Evolutionary conservation across 2,888 invertebrate species (phyloP), one percentile per base, ranked within the genome.

Genomic region (Tachina lurida): DNA sequence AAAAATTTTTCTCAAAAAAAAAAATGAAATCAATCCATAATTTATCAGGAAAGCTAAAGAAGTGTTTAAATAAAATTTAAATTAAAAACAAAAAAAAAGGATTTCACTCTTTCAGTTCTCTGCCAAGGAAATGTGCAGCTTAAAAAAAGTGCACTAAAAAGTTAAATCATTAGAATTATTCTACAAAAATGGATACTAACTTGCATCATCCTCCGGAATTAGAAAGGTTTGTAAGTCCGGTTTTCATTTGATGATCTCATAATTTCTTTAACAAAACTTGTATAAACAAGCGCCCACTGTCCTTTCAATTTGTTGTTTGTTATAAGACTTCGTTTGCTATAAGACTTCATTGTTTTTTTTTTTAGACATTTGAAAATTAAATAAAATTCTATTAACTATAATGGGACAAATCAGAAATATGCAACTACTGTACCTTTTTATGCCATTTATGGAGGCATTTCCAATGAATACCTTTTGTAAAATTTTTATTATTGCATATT

Each of bases 181-280:
- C 17, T 1, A 62, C 19, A 65, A 86, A 77, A 43, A 86, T 86
- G 86, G 86, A 86, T 86, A 75, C 43, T 10, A 86, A 80, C 71
- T 67, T 79, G 68, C 83, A 86, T 63, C 79, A 79, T 83, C 71
- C 79, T 31, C 82, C 83, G 19, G 79, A 76, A 73, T 80, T 86
- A 76, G 86, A 86, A 86, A 86, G 86, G 86, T 83, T 31, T 31
- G 31, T 31, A 56, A 49, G 77, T 71, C 15, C 15, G 2, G n/a
- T 56, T 76, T 22, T 65, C 41, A 15, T 70, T 70, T 70, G 3
- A 17, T 31, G 22, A 19, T 22, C 5, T 45, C 43, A 10, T 13
- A 13, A 19, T 45, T 47, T 45, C n/a, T 54, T 17, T 39, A 45
- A 15, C n/a, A 15, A n/a, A 15, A 9, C 4, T 10, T 10, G 19